Evolutionary conservation across 1,140 invertebrate species (phyloP).

Genomic region (Berghia stephanieae): DNA sequence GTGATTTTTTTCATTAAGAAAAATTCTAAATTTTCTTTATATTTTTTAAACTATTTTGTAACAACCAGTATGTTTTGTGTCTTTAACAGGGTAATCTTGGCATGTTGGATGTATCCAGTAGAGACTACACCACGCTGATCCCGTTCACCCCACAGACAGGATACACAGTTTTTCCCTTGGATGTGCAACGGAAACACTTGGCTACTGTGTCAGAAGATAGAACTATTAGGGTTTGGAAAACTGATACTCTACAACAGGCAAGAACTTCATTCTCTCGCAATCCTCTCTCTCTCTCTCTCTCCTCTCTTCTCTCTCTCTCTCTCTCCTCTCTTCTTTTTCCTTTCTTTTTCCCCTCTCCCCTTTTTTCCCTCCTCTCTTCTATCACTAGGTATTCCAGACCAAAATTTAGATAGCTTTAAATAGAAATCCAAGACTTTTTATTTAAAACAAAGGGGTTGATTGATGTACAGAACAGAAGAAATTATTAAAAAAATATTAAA

Average conservation of each 20-base stretch:
- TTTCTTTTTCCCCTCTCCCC: too few relatives aligned
- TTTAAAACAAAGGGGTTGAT: too few relatives aligned
- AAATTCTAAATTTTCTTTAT: not conserved
- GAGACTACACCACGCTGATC: constrained; percentile 63
- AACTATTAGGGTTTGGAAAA: constrained; percentile 64
- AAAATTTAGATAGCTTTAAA: too few relatives aligned
- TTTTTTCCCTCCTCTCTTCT: too few relatives aligned
- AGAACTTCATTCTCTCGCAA: not conserved
- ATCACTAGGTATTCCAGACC: too few relatives aligned
- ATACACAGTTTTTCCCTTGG: constrained; percentile 55
- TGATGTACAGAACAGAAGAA: too few relatives aligned
- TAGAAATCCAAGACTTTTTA: too few relatives aligned
- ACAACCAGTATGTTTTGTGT: too few relatives aligned
- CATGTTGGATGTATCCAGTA: constrained; percentile 61
- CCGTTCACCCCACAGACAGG: constrained; percentile 57
- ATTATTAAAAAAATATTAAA: too few relatives aligned
- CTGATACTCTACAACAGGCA: constrained; percentile 64
- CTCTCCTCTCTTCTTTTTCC: too few relatives aligned
- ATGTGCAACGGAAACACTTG: constrained; percentile 58
- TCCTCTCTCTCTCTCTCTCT: not conserved
- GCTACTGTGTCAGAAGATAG: constrained; percentile 63
- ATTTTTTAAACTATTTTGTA: constrained; percentile 2
- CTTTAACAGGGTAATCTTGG: constrained; percentile 58
- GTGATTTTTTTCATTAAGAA: too few relatives aligned
- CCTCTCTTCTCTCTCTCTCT: not conserved